Conservation (phyloP, 2,113 vertebrate species). For the Eubucco bourcierii region DNA sequence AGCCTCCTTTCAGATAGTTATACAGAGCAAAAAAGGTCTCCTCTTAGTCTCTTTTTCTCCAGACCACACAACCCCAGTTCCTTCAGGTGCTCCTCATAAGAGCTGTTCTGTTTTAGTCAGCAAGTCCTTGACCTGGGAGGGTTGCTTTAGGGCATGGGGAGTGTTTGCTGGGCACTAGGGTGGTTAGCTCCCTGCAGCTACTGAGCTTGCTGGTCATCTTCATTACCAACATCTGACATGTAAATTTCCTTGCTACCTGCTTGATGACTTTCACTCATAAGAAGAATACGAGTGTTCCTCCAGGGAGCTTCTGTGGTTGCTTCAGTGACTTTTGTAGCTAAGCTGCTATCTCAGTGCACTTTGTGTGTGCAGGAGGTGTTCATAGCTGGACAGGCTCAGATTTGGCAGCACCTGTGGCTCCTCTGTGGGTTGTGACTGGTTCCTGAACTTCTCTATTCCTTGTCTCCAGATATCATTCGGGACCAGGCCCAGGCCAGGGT, state of each 20-base stretch:
- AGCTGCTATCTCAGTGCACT: neutral
- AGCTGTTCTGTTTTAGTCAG: neutral
- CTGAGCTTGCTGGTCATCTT: neutral
- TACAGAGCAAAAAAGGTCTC: too few relatives aligned
- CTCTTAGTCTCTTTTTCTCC: too few relatives aligned
- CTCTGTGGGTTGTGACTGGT: rapidly evolving
- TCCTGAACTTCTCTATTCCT: neutral
- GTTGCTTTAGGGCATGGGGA: neutral
- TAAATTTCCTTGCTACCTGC: neutral
- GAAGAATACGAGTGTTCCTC: neutral
- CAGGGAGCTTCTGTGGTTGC: neutral
- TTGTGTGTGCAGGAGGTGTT: neutral
- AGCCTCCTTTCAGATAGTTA: too few relatives aligned
- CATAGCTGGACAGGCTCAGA: rapidly evolving
- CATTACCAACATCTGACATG: rapidly evolving
- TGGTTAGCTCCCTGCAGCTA: neutral
- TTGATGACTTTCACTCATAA: neutral
- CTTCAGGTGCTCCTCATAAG: too few relatives aligned
- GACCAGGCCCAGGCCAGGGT: neutral
- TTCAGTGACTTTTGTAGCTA: neutral
- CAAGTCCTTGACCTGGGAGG: rapidly evolving
- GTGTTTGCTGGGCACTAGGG: neutral
- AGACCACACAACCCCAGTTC: too few relatives aligned
- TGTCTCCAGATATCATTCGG: rapidly evolving
- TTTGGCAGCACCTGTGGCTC: neutral